These are phyloP conservation scores for Ophioninae sp. DNA, from an alignment of 2,888 invertebrate genomes.

Conservation along the genomic window DNA sequence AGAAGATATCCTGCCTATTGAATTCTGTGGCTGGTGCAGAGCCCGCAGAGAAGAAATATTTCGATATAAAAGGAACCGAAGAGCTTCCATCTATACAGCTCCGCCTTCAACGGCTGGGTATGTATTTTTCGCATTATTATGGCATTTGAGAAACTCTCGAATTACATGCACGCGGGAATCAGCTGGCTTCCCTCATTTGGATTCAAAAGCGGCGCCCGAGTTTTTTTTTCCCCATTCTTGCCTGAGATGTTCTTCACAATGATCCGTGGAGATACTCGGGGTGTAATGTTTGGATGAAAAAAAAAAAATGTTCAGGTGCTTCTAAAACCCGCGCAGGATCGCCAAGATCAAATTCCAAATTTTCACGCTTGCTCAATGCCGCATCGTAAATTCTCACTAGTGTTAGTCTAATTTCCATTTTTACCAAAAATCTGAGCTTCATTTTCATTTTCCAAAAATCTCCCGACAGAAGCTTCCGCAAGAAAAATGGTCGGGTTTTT, in stretches of 20 bases:
- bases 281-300: constrained; percentile 28
- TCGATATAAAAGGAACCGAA: constrained; percentile 54
- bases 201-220: constrained; percentile 44
- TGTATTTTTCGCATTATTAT: constrained; percentile 38
- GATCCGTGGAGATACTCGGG: constrained; percentile 24
- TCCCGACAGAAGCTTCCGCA: no score
- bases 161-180: constrained; percentile 64
- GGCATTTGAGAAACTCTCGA: constrained; percentile 67
- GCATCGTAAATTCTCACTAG: constrained; percentile 32
- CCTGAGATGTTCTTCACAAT: constrained; percentile 26
- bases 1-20: constrained; percentile 65
- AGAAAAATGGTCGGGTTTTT: neutral
- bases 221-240: constrained; percentile 41
- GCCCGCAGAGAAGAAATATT: constrained; percentile 51
- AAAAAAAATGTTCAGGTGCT: constrained; percentile 21
- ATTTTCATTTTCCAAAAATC: constrained; percentile 16
- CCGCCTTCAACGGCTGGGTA: constrained; percentile 53
- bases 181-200: constrained; percentile 25
- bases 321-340: constrained; percentile 14
- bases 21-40: constrained; percentile 56
- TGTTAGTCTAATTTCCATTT: constrained; percentile 29
- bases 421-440: neutral
- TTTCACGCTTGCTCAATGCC: constrained; percentile 54
- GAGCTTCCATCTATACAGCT: constrained; percentile 51
- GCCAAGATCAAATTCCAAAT: constrained; percentile 46